phyloP scores from a whole-genome alignment of 2,797 vertebrate genomes.

The Myotis daubentonii region DNA sequence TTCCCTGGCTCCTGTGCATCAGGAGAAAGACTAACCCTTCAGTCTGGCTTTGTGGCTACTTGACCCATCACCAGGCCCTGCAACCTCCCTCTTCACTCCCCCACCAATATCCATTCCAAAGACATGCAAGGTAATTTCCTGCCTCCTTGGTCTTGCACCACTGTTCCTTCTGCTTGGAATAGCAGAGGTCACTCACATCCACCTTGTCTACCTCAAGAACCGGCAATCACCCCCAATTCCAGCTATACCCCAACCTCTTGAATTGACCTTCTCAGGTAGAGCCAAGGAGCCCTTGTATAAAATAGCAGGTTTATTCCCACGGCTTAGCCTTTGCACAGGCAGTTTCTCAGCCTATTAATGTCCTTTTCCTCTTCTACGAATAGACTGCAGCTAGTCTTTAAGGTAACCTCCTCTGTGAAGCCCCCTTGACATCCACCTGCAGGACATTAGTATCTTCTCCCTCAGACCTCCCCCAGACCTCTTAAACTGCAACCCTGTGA shows the following conservation, averaged over 20 bases:
- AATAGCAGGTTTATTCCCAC: not conserved
- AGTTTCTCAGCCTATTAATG: not conserved
- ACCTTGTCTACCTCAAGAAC: not conserved
- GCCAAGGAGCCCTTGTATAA: not conserved
- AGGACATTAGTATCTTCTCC: not conserved
- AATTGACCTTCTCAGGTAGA: not conserved
- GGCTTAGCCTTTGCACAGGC: not conserved
- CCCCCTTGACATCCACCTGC: accelerated
- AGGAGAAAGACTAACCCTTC: not conserved
- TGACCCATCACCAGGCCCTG: not conserved
- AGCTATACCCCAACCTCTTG: not conserved
- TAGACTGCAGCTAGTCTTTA: not conserved
- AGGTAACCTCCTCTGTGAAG: not conserved
- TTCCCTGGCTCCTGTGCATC: no score
- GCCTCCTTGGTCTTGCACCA: not conserved
- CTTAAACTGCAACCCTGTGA: not conserved
- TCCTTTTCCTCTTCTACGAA: not conserved
- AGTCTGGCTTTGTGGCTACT: not conserved
- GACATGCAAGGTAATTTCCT: not conserved
- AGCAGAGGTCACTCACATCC: not conserved
- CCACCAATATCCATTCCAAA: not conserved
- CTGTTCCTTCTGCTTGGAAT: not conserved
- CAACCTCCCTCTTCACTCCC: not conserved
- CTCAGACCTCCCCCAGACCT: not conserved
- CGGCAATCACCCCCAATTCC: not conserved